Conservation (phyloP, 2,797 vertebrate species). For the Luscinia luscinia region DNA sequence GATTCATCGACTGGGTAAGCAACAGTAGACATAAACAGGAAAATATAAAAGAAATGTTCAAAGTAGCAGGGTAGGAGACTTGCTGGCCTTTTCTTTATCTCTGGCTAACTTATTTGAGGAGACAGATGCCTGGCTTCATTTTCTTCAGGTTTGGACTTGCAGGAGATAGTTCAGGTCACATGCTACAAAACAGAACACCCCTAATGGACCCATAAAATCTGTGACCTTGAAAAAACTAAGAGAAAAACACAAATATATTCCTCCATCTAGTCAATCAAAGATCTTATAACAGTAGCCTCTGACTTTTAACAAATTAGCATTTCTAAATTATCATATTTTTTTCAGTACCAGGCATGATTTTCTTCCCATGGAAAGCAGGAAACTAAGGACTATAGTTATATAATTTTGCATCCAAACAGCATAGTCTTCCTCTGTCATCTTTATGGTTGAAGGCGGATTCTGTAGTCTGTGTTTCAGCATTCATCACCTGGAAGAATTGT, state of each 20-base stretch:
- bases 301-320: not conserved
- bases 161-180: not conserved
- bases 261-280: not conserved
- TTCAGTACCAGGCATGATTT: not conserved
- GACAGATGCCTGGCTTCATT: not conserved
- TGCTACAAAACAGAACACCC: not conserved
- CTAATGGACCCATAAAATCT: not conserved
- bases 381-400: not conserved
- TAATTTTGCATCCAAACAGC: not conserved
- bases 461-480: not conserved
- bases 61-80: rapidly evolving
- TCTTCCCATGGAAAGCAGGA: not conserved
- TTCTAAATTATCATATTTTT: not conserved
- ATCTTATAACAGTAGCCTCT: not conserved
- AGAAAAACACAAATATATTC: not conserved
- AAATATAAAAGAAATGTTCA: not conserved
- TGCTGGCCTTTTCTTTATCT: not conserved
- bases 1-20: not conserved
- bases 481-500: not conserved
- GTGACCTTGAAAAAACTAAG: not conserved
- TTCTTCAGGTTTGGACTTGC: not conserved
- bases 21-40: not conserved
- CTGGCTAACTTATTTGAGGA: not conserved
- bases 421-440: not conserved
- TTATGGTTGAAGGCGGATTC: not conserved